A percentile compares a stretch with the other conserved stretches of the same genome.
phyloP scores from a whole-genome alignment of 2,888 invertebrate genomes.

The Zeuzera pyrina region DNA sequence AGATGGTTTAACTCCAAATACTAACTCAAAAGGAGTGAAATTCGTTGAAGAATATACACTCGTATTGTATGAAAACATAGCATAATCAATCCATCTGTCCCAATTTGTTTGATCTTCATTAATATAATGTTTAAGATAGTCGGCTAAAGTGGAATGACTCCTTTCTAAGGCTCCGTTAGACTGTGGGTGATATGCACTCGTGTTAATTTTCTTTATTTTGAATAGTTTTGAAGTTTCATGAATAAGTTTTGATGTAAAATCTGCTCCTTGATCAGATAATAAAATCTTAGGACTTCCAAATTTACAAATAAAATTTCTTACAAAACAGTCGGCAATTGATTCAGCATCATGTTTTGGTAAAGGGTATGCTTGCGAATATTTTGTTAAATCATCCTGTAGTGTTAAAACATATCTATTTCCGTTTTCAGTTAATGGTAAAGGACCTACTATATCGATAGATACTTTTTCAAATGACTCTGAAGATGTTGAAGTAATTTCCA shows the following conservation, averaged over 20 bases:
- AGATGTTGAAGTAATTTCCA: constrained; percentile 24
- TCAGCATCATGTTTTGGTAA: constrained; percentile 20
- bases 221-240: constrained; percentile 27
- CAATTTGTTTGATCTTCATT: constrained; percentile 27
- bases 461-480: constrained; percentile 20
- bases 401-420: constrained; percentile 14
- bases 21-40: constrained; percentile 27
- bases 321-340: constrained; percentile 20
- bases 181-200: constrained; percentile 29
- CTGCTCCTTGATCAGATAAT: constrained; percentile 26
- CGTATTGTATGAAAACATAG: constrained; percentile 30
- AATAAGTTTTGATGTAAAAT: constrained; percentile 30
- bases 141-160: constrained; percentile 23
- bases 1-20: constrained; percentile 24
- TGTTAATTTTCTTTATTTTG: constrained; percentile 23
- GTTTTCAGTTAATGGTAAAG: constrained; percentile 17
- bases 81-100: constrained; percentile 26
- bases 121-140: constrained; percentile 33
- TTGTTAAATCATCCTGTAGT: constrained; percentile 16
- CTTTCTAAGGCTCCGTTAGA: constrained; percentile 27
- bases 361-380: constrained; percentile 16
- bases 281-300: constrained; percentile 31
- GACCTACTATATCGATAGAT: constrained; percentile 23
- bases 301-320: constrained; percentile 18
- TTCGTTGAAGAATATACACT: constrained; percentile 24